Conservation (phyloP, 2,113 vertebrate genomes). For the Xiphophorus couchianus region DNA sequence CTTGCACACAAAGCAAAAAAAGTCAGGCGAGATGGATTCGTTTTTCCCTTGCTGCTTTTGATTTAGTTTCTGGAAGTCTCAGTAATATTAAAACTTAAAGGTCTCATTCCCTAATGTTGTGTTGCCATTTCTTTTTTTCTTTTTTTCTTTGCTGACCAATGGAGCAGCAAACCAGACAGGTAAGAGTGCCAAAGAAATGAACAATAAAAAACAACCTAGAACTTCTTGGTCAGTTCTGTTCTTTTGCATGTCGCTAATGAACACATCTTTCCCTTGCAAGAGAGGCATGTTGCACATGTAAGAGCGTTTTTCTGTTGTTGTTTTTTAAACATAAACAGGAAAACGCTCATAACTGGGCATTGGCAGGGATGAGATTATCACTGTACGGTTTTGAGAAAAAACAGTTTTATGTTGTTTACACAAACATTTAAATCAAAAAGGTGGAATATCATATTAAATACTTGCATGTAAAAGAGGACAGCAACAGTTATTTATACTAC, state of each 20-base stretch:
- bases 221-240: background rate
- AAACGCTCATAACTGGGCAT: too few relatives aligned
- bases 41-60: slow-evolving; percentile 35
- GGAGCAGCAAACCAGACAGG: slow-evolving; percentile 99
- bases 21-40: slow-evolving; percentile 45
- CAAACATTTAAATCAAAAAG: too few relatives aligned
- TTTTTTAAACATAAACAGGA: background rate
- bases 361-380: too few relatives aligned
- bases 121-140: slow-evolving; percentile 75
- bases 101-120: slow-evolving; percentile 81
- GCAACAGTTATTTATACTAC: too few relatives aligned
- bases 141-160: slow-evolving; percentile 84
- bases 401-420: too few relatives aligned
- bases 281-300: background rate
- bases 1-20: slow-evolving; percentile 40
- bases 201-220: slow-evolving; percentile 1
- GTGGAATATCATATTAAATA: too few relatives aligned
- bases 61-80: slow-evolving; percentile 42
- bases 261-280: background rate
- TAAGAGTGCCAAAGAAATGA: slow-evolving; percentile 79
- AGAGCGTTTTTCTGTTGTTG: background rate
- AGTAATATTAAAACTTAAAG: slow-evolving; percentile 34
- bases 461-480: too few relatives aligned
- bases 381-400: too few relatives aligned
- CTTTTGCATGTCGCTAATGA: slow-evolving; percentile 1